These are phyloP conservation scores for Hoplodrina ambigua DNA, from an alignment of 2,888 invertebrate genomes.

Conservation along the genomic window DNA sequence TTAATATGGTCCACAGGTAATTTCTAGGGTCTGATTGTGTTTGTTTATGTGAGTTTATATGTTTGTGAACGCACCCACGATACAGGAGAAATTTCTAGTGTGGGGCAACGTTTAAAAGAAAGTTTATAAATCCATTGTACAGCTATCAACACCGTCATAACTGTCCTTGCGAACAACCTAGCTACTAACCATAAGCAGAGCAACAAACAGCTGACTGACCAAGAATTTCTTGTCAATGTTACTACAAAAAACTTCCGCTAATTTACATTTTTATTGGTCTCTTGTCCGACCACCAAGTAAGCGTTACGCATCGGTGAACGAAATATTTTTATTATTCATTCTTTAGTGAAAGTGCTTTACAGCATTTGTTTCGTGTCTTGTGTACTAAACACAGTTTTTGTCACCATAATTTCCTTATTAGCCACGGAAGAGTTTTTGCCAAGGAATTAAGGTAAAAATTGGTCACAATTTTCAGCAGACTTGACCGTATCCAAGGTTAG, in stretches of 20 bases:
- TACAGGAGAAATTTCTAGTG: too few relatives aligned
- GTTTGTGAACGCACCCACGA: too few relatives aligned
- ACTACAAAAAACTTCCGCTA: conserved; percentile 62
- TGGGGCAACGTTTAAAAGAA: too few relatives aligned
- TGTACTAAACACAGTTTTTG: conserved; percentile 72
- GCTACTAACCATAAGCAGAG: conserved; percentile 5
- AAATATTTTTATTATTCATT: conserved; percentile 80
- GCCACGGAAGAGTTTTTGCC: conserved; percentile 56
- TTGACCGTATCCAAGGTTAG: conserved; percentile 38
- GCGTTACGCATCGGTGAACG: conserved; percentile 72
- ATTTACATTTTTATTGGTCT: conserved; percentile 70
- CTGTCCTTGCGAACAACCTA: neutral
- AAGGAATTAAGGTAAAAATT: conserved; percentile 39
- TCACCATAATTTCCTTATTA: conserved; percentile 71
- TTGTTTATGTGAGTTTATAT: too few relatives aligned
- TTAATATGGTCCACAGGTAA: too few relatives aligned
- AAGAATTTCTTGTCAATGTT: conserved; percentile 49
- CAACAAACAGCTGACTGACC: conserved; percentile 39
- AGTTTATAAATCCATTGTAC: neutral
- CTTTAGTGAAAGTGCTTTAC: conserved; percentile 86
- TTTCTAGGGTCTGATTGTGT: too few relatives aligned
- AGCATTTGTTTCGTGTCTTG: conserved; percentile 82
- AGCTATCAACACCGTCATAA: neutral
- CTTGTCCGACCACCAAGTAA: conserved; percentile 53
- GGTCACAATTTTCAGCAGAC: conserved; percentile 21